Percentiles rank a stretch among this genome's conserved stretches.
Evolutionary conservation across 2,888 invertebrate species (phyloP).

Genomic region (Mallateleia sp.): DNA sequence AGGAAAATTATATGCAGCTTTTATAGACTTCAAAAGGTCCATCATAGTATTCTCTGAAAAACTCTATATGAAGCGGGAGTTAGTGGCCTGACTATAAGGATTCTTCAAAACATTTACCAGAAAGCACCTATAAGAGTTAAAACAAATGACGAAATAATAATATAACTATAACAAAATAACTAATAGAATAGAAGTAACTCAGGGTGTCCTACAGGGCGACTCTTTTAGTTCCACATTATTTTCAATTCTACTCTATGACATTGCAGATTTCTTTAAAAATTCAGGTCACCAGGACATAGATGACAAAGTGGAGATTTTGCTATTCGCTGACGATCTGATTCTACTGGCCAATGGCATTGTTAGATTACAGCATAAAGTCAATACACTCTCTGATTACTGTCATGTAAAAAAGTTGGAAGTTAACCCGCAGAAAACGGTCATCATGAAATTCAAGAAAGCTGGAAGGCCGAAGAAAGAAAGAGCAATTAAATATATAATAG

Average conservation of each 20-base stretch:
- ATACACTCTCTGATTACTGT: slow-evolving; percentile 5
- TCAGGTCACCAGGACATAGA: neutral
- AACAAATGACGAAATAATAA: too few species aligned
- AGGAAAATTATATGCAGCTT: slow-evolving; percentile 68
- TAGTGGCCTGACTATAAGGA: slow-evolving; percentile 58
- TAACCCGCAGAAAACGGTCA: neutral
- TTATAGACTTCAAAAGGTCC: slow-evolving; percentile 74
- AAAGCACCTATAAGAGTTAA: slow-evolving; percentile 40
- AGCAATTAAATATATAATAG: neutral
- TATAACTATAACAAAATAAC: neutral
- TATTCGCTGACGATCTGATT: slow-evolving; percentile 37
- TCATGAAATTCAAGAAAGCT: slow-evolving; percentile 6
- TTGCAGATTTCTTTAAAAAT: neutral
- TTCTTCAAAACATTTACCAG: slow-evolving; percentile 53
- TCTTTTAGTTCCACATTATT: slow-evolving; percentile 20
- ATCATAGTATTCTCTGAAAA: slow-evolving; percentile 72
- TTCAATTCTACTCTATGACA: slow-evolving; percentile 7
- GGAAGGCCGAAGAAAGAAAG: neutral
- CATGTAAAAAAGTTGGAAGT: neutral
- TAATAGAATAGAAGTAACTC: slow-evolving; percentile 16
- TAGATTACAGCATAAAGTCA: slow-evolving; percentile 14
- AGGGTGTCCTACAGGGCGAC: slow-evolving; percentile 41
- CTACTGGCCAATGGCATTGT: neutral
- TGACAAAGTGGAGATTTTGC: neutral
- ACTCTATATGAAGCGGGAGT: slow-evolving; percentile 25